phyloP scores from a whole-genome alignment of 2,797 vertebrate genomes.

The Centroberyx gerrardi region DNA sequence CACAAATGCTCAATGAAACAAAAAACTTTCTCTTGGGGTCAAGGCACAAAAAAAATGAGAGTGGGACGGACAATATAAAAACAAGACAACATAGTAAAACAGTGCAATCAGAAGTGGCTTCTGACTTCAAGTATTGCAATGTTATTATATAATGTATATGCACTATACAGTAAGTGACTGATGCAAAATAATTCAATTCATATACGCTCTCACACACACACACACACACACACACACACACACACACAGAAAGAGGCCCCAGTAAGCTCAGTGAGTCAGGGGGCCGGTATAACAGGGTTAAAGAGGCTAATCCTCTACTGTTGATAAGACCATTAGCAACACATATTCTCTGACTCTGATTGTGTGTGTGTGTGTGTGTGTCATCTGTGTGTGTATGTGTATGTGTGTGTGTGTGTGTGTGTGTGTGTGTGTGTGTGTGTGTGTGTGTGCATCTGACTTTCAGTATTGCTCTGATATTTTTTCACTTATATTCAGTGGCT shows the following conservation, averaged over 20 bases:
- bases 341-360: slow-evolving; percentile 36
- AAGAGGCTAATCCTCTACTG: slow-evolving; percentile 62
- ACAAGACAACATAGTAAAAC: too few species aligned
- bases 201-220: slow-evolving; percentile 8
- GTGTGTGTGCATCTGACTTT: slow-evolving; percentile 48
- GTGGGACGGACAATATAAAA: too few species aligned
- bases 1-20: neutral
- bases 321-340: slow-evolving; percentile 62
- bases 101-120: too few species aligned
- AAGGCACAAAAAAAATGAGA: neutral
- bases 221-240: slow-evolving; percentile 5
- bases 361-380: slow-evolving; percentile 10
- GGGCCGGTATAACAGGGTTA: slow-evolving; percentile 59
- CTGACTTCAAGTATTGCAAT: too few species aligned
- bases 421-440: slow-evolving; percentile 5
- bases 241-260: slow-evolving; percentile 24
- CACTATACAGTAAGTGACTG: neutral
- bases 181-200: slow-evolving; percentile 24
- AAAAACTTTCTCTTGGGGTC: neutral
- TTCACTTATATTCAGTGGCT: slow-evolving; percentile 43
- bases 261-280: slow-evolving; percentile 60
- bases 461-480: slow-evolving; percentile 46
- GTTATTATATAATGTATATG: too few species aligned
- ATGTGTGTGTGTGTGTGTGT: slow-evolving; percentile 18
- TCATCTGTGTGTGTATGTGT: slow-evolving; percentile 12